Evolutionary conservation across 2,888 invertebrate species (phyloP), one percentile per base, ranked within the genome.

Genomic region (Ischnura elegans): DNA sequence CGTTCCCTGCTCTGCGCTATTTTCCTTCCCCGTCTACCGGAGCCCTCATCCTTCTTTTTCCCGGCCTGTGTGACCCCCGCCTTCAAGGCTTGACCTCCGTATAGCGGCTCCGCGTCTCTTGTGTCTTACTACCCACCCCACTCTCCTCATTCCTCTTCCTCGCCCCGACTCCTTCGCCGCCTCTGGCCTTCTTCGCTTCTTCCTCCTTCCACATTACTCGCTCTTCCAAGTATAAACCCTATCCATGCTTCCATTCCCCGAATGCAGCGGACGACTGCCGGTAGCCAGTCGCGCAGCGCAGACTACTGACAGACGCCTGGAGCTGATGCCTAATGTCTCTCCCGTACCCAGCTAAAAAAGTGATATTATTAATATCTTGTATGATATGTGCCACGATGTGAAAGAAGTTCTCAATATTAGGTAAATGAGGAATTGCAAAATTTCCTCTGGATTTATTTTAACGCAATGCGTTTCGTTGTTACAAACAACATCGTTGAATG

Each of bases 21-120:
- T n/a, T 43, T 29, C 10, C 16, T 42, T 3, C 36, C 55, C 21
- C 21, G 25, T 36, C 2, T n/a, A 25, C 10, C n/a, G 0, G 8
- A 10, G 10, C 76, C 36, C 76, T 16, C 2, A 45, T n/a, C 42
- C 86, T 45, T n/a, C 87, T 16, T 55, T 2, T 19, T 51, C 19
- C 51, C 51, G n/a, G n/a, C 13, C 51, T 10, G 55, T 25, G 45
- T 90, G 90, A 90, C 90, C 90, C 45, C 61, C 66, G 90, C 90
- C 90, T 61, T 61, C 61, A 21, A 90, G 55, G 51, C 55, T 61
- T 90, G 90, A 90, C 90, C 90, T 61, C 61, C 61, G 90, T 66
- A 90, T 90, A 90, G 90, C 90, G 90, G 90, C 90, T n/a, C 90
- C 61, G n/a, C 43, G 90, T 66, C 90, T 90, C 90, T 90, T 90